Conservation (phyloP, 1,140 invertebrate genomes). For the Tetragnatha versicolor region DNA sequence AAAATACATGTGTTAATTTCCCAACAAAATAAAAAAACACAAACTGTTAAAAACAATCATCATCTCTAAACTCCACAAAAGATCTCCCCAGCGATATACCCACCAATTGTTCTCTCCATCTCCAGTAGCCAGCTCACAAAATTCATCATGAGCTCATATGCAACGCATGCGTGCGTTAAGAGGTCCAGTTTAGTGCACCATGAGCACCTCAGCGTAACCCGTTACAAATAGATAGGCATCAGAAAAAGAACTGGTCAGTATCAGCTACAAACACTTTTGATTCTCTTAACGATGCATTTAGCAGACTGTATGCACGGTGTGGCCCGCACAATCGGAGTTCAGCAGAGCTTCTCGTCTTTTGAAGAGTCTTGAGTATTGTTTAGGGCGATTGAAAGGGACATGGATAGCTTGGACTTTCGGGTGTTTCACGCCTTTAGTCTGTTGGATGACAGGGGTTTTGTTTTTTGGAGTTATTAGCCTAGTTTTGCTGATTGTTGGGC, state of each 20-base stretch:
- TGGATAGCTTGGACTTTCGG: neutral
- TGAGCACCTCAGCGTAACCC: conserved; percentile 37
- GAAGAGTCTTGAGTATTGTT: conserved; percentile 34
- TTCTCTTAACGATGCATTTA: conserved; percentile 14
- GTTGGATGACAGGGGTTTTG: too few species aligned
- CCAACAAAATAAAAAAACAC: too few species aligned
- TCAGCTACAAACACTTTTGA: conserved; percentile 17
- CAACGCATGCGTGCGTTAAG: conserved; percentile 45
- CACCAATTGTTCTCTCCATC: too few species aligned
- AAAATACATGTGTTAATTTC: too few species aligned
- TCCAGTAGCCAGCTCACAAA: too few species aligned
- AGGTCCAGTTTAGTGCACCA: conserved; percentile 40
- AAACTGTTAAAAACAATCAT: too few species aligned
- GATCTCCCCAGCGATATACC: too few species aligned
- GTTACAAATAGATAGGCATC: conserved; percentile 53
- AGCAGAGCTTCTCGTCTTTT: conserved; percentile 29
- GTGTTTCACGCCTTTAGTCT: conserved; percentile 16
- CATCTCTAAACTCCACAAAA: too few species aligned
- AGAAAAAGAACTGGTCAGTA: conserved; percentile 28
- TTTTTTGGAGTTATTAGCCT: conserved; percentile 31
- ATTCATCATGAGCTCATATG: conserved; percentile 43
- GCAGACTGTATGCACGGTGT: conserved; percentile 24
- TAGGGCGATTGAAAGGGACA: neutral
- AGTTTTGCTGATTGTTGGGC: conserved; percentile 21
- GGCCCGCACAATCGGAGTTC: conserved; percentile 33